A percentile compares a stretch with the other conserved stretches of the same genome.
These are phyloP conservation scores for Rhynchonycteris naso DNA, from an alignment of 2,797 vertebrate genomes.

Conservation along the genomic window DNA sequence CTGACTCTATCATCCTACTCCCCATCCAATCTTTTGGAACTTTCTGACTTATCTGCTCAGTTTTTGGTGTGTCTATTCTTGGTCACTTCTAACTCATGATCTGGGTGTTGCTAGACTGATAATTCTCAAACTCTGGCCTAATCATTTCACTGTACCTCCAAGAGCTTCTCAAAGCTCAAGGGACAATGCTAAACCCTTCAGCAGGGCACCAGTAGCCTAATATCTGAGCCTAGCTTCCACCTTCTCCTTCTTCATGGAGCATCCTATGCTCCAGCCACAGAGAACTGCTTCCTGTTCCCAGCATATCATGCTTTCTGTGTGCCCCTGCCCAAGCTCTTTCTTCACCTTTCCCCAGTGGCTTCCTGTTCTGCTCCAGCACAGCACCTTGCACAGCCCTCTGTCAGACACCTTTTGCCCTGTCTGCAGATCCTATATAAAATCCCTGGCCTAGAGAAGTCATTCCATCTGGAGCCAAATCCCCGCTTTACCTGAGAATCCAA, in stretches of 20 bases:
- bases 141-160: neutral
- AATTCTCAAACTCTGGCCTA: neutral
- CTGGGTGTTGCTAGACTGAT: neutral
- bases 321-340: neutral
- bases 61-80: neutral
- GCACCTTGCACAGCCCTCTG: neutral
- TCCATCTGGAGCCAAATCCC: neutral
- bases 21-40: neutral
- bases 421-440: neutral
- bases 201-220: neutral
- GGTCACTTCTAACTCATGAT: neutral
- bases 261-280: neutral
- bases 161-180: neutral
- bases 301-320: neutral
- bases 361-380: neutral
- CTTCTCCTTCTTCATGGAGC: neutral
- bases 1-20: neutral
- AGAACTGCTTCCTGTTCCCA: neutral
- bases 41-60: neutral
- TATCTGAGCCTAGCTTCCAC: neutral
- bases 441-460: neutral
- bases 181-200: neutral
- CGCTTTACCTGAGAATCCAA: conserved; percentile 94
- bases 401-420: neutral
- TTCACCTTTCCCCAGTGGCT: neutral